Percentiles rank a stretch among this genome's conserved stretches.
phyloP scores from a whole-genome alignment of 2,797 vertebrate genomes.

The Betta splendens region DNA sequence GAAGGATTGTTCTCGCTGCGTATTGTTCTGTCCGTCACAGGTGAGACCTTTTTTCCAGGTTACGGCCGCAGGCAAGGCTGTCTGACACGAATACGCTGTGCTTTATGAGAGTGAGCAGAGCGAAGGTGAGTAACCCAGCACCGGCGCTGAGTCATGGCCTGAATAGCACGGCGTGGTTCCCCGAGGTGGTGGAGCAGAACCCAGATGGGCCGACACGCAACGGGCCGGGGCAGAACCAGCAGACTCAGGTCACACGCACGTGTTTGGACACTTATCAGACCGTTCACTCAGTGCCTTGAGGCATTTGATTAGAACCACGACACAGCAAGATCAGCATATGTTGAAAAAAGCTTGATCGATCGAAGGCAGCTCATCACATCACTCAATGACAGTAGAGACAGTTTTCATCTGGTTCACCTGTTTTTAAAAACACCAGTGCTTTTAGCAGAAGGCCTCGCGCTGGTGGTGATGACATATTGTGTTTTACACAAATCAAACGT shows the following conservation, averaged over 20 bases:
- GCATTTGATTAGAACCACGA: no score
- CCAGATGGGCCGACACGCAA: conserved; percentile 63
- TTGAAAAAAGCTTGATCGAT: no score
- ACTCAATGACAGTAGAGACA: no score
- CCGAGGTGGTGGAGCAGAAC: conserved; percentile 44
- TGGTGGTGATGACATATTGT: no score
- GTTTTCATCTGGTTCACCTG: no score
- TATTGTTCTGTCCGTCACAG: conserved; percentile 5
- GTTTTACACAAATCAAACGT: no score
- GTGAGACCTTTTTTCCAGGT: conserved; percentile 15
- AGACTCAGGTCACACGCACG: conserved; percentile 17
- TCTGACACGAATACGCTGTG: conserved; percentile 16
- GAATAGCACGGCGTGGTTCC: conserved; percentile 40
- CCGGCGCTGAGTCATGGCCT: conserved; percentile 57
- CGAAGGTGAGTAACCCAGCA: conserved; percentile 56
- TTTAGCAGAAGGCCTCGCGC: no score
- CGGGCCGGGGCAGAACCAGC: neutral
- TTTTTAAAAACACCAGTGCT: no score
- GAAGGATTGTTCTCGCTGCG: conserved; percentile 10
- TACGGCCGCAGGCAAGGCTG: neutral
- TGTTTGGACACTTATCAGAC: neutral
- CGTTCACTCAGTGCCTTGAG: neutral
- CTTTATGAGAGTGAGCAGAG: conserved; percentile 1
- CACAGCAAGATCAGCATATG: no score
- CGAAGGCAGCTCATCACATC: no score